Base-by-base conservation (phyloP, 2,113 vertebrate genomes). In the Phalacrocorax pelagicus region DNA sequence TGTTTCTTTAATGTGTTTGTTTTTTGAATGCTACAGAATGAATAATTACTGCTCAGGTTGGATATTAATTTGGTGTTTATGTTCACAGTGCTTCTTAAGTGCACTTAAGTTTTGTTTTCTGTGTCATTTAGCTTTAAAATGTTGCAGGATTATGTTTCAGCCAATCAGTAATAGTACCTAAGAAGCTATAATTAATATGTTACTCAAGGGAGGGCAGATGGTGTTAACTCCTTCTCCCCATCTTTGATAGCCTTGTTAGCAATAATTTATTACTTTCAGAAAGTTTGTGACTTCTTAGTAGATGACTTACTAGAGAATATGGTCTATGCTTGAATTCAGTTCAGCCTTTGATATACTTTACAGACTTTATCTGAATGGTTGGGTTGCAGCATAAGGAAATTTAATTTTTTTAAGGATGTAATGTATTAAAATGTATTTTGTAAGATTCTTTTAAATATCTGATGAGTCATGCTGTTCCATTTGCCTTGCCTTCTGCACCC, bases 121-220 rank as follows among this genome's bases (percentile, higher is more conserved):
- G 7, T 90, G 85, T 82, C 49, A 71, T n/a, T 96, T 94, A 89
- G 70, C 63, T 90, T 86, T 91, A 94, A 97, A 97, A 93, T 40
- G 52, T 78, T 95, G 47, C 29, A 95, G 73, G 88, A 81, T 97
- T 79, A 94, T 21, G 69, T 97, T 97, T 96, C 94, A 97, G 86
- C 59, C 94, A 77, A 95, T 93, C 77, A 90, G 92, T 97, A 97
- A 84, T 23, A 69, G 81, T 96, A 90, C 84, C 82, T 93, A 49
- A 74, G 63, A 71, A 94, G 86, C 95, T 97, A 46, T 88, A 91
- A 93, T 96, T 97, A 97, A 94, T 96, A 14, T 55, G 42, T 93
- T 97, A 81, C 29, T 97, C 34, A 40, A 34, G 15, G 70, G 82
- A 83, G 54, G 49, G 63, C 65, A 95, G 87, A 67, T 78, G 49